Conservation (phyloP, 2,888 invertebrate species). For the Lapara coniferarum region DNA sequence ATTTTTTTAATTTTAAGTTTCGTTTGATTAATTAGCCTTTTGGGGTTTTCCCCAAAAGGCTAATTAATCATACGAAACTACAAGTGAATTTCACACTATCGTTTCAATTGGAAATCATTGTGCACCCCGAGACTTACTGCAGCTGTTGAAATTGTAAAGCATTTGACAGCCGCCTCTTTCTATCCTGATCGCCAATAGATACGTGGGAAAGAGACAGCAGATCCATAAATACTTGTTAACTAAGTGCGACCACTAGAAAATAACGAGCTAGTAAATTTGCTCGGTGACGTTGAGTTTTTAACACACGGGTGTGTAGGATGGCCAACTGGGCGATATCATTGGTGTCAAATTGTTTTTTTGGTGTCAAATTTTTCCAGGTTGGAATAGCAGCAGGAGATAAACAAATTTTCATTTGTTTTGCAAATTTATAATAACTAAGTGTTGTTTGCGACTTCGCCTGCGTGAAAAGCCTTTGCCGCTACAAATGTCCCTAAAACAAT, state of each 20-base stretch:
- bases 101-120: no score
- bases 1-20: no score
- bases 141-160: neutral
- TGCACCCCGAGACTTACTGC: neutral
- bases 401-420: no score
- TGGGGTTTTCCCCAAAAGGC: no score
- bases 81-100: neutral
- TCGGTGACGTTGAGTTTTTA: conserved; percentile 34
- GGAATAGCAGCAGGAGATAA: no score
- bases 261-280: conserved; percentile 44
- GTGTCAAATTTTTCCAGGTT: no score
- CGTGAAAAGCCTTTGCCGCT: no score
- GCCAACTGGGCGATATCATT: neutral
- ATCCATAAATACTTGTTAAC: conserved; percentile 39
- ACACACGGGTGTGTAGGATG: conserved; percentile 33
- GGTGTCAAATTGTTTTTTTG: no score
- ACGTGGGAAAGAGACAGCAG: conserved; percentile 27
- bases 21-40: no score
- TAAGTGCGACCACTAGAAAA: conserved; percentile 41
- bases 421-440: no score
- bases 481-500: no score
- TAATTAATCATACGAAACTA: neutral
- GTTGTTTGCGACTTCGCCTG: no score
- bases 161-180: neutral
- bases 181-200: neutral